Conservation (phyloP, 2,888 invertebrate genomes). For the Tenthredo distinguenda region DNA sequence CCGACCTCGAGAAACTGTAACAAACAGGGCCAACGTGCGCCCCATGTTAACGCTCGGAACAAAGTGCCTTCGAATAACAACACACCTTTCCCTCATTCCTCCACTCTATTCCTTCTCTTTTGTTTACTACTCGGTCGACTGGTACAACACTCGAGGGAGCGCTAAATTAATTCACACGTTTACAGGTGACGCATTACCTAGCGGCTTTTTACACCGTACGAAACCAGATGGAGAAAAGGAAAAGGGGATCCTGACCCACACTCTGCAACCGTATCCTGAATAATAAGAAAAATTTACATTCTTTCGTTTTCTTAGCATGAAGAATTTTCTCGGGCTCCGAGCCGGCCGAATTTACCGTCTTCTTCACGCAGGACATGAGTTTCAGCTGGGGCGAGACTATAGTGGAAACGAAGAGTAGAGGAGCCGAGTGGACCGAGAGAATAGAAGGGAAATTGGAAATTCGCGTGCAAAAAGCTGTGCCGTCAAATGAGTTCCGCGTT, state of each 20-base stretch:
- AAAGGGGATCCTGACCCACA: not conserved
- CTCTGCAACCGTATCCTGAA: not conserved
- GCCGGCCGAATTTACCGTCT: not conserved
- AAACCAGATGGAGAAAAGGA: not conserved
- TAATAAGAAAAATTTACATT: not conserved
- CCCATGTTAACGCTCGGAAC: constrained; percentile 32
- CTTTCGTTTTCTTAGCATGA: not conserved
- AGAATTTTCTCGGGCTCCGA: not conserved
- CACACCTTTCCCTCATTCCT: constrained; percentile 30
- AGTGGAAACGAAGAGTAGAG: constrained; percentile 2
- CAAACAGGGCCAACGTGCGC: constrained; percentile 50
- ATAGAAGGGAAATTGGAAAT: constrained; percentile 40
- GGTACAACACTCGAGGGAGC: constrained; percentile 48
- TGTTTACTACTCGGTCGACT: constrained; percentile 29
- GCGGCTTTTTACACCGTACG: constrained; percentile 34
- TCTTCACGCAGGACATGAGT: constrained; percentile 1
- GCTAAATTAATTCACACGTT: constrained; percentile 61
- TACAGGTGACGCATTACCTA: constrained; percentile 54
- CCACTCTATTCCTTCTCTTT: constrained; percentile 21
- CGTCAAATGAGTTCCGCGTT: constrained; percentile 46
- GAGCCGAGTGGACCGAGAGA: constrained; percentile 50
- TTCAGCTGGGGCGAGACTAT: not conserved
- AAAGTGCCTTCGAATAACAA: constrained; percentile 38
- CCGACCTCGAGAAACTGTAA: constrained; percentile 41
- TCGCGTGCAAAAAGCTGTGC: constrained; percentile 51